These are phyloP conservation scores for Dryococelus australis DNA, from an alignment of 2,888 invertebrate species.

Conservation along the genomic window DNA sequence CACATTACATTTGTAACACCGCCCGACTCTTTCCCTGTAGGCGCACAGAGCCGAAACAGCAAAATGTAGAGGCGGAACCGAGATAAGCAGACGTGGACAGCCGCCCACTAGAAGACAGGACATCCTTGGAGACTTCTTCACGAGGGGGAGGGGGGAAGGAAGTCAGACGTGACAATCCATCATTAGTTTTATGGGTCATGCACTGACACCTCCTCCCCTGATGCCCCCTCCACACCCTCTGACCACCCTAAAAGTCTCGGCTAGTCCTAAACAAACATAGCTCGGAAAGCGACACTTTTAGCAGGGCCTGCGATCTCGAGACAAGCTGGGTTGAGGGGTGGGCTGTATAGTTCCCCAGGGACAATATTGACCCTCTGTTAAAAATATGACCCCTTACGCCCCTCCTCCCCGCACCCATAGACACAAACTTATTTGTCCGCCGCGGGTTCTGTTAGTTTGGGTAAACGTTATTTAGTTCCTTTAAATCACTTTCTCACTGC, in stretches of 20 bases:
- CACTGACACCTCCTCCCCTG: neutral
- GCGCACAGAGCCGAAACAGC: neutral
- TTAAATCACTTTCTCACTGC: neutral
- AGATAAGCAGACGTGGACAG: neutral
- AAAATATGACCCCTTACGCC: neutral
- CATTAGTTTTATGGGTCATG: slow-evolving; percentile 10
- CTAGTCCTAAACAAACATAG: neutral
- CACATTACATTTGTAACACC: no score
- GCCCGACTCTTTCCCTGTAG: neutral
- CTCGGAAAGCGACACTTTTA: neutral
- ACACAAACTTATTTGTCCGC: neutral
- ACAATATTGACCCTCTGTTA: slow-evolving; percentile 9
- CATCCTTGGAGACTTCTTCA: no score
- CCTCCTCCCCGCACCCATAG: neutral
- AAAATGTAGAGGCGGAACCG: neutral
- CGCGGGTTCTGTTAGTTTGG: slow-evolving; percentile 9
- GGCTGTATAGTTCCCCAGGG: neutral
- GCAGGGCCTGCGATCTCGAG: neutral
- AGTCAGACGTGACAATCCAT: neutral
- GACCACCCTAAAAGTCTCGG: neutral
- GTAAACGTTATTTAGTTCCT: slow-evolving; percentile 1
- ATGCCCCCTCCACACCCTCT: neutral
- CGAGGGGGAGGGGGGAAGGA: neutral
- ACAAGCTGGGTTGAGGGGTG: neutral
- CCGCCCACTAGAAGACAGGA: no score